Percentiles rank a stretch among this genome's conserved stretches.
phyloP scores from a whole-genome alignment of 2,797 vertebrate genomes.

The Artibeus lituratus region DNA sequence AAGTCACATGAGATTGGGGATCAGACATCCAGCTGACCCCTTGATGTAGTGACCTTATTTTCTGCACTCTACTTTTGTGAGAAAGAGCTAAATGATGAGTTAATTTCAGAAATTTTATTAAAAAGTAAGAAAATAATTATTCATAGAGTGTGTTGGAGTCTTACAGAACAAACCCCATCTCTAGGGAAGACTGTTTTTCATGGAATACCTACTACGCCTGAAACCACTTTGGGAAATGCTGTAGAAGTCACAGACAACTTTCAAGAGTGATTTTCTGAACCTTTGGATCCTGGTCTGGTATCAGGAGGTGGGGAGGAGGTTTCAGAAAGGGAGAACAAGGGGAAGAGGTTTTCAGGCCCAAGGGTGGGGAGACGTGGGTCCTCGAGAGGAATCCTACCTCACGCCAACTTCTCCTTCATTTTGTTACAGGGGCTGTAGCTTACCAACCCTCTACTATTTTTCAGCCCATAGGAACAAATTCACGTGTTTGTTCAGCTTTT shows the following conservation, averaged over 20 bases:
- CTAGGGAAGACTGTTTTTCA: not conserved
- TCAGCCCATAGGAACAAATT: not conserved
- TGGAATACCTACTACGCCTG: not conserved
- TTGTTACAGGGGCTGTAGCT: not conserved
- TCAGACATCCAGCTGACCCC: not conserved
- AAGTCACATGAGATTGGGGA: not conserved
- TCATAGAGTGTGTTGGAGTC: not conserved
- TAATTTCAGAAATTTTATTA: slow-evolving; percentile 17
- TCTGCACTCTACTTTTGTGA: not conserved
- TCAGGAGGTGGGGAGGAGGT: not conserved
- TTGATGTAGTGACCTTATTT: not conserved
- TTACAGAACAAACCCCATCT: not conserved
- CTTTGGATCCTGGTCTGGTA: not conserved
- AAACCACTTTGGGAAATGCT: not conserved
- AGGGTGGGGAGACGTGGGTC: not conserved
- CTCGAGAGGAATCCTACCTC: not conserved
- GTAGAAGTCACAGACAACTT: not conserved
- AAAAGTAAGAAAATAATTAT: not conserved
- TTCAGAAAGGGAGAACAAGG: not conserved
- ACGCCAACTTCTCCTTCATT: not conserved
- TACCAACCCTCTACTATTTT: not conserved
- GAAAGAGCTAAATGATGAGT: not conserved
- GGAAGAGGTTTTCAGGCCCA: not conserved
- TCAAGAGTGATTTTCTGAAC: not conserved
- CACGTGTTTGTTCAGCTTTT: not conserved